Evolutionary conservation across 2,888 invertebrate genomes (phyloP).

Genomic region (Petrolisthes manimaculis): DNA sequence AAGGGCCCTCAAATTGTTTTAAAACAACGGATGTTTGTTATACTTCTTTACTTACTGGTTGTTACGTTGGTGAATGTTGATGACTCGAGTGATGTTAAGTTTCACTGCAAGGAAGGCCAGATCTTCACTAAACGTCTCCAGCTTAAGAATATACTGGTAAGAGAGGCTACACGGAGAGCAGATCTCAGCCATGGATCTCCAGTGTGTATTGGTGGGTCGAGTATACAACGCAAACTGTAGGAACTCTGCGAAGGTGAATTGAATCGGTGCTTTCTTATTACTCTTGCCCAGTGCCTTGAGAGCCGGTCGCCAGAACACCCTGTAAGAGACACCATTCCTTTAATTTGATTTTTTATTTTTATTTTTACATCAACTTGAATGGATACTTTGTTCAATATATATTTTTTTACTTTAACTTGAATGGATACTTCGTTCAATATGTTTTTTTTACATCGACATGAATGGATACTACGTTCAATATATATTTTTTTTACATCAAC

Average conservation of each 20-base stretch:
- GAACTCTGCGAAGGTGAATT: conserved; percentile 1
- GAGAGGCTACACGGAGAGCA: conserved; percentile 1
- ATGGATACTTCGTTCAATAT: too few species aligned
- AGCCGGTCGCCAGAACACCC: background rate
- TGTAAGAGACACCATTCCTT: background rate
- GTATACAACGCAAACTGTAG: background rate
- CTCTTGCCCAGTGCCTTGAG: background rate
- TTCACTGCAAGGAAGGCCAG: background rate
- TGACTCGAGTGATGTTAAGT: background rate
- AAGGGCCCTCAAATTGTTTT: too few species aligned
- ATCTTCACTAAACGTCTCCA: conserved; percentile 25
- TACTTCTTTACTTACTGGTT: too few species aligned
- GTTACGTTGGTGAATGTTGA: background rate
- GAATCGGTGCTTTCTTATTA: background rate
- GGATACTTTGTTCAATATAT: too few species aligned
- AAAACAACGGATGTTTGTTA: too few species aligned
- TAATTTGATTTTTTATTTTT: too few species aligned
- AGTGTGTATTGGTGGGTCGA: background rate
- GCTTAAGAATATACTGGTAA: conserved; percentile 20
- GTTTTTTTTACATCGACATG: too few species aligned
- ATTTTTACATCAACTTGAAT: too few species aligned
- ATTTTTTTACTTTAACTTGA: too few species aligned
- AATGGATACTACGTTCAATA: too few species aligned
- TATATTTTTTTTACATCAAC: too few species aligned
- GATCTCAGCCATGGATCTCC: background rate